These are phyloP conservation scores for Pterobdella sp. DNA, from an alignment of 2,888 invertebrate genomes.

Conservation along the genomic window DNA sequence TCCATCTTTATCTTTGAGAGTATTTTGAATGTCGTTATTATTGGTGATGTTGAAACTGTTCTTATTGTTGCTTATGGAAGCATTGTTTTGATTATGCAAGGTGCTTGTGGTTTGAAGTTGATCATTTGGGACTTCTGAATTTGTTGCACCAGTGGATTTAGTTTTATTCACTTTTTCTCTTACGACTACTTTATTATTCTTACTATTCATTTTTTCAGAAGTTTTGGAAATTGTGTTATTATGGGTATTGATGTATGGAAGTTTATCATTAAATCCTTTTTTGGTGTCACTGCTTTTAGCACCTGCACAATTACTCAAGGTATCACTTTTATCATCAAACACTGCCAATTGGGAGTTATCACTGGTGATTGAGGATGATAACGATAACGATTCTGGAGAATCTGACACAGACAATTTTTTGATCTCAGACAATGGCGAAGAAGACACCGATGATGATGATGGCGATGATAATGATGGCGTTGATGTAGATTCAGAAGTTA, in stretches of 20 bases:
- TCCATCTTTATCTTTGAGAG: background rate
- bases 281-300: background rate
- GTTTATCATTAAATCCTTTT: no score
- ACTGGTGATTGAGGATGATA: background rate
- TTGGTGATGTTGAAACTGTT: background rate
- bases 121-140: no score
- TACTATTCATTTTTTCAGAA: no score
- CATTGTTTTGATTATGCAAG: background rate
- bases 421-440: background rate
- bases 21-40: conserved; percentile 1
- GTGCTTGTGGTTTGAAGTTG: no score
- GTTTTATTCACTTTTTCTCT: no score
- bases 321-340: background rate
- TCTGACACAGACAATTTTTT: background rate
- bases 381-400: conserved; percentile 1
- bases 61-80: background rate
- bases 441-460: conserved; percentile 2
- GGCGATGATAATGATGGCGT: background rate
- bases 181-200: no score
- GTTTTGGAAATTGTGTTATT: no score
- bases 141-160: no score
- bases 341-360: background rate
- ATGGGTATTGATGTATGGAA: no score
- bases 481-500: background rate
- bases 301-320: background rate